Base-by-base conservation (phyloP, 2,113 vertebrate genomes). In the Murina feae region DNA sequence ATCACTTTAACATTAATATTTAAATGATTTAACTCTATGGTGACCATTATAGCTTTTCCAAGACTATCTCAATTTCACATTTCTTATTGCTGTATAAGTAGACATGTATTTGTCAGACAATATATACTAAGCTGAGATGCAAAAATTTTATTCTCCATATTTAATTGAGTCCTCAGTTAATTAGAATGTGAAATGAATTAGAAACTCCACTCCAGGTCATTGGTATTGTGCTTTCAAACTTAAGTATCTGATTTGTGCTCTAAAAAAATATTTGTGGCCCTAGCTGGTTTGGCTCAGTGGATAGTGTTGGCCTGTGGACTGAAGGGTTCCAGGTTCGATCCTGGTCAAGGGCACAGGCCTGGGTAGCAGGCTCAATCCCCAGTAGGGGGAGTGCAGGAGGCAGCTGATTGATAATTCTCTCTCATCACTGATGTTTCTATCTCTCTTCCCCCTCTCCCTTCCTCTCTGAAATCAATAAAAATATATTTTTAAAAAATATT, bases 71-170 rank as follows among this genome's bases (percentile, higher is more conserved):
- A 79, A 39, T 89, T 92, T 95, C 37, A 89, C 28, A 86, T 91
- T 83, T 96, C 84, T 89, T 84, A 30, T 32, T 83, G 39, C 58
- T 86, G 42, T 60, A 44, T 71, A 90, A 65, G 4, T 83, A 79
- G 32, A 39, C 32, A 75, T 51, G 42, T 47, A 71, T 95, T 75
- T 90, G 6, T 83, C 23, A 94, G 74, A 75, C 20, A 18, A 63
- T 68, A 87, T 75, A 71, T 66, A 47, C 17, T 32, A 92, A 89
- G 58, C 72, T 79, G 47, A 23, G 55, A 60, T 75, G 44, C 17
- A 95, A 94, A 89, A 47, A 23, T 53, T 89, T 39, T 83, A 12
- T 66, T 60, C 32, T 92, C 87, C 20, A 83, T 74, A 88, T 89
- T 93, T 78, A 88, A 81, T 53, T 85, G 32, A 92, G 13, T 44